Evolutionary conservation across 1,140 invertebrate genomes (phyloP), one percentile per base, ranked within the genome.

Genomic region (Trypoxylus dichotomus): DNA sequence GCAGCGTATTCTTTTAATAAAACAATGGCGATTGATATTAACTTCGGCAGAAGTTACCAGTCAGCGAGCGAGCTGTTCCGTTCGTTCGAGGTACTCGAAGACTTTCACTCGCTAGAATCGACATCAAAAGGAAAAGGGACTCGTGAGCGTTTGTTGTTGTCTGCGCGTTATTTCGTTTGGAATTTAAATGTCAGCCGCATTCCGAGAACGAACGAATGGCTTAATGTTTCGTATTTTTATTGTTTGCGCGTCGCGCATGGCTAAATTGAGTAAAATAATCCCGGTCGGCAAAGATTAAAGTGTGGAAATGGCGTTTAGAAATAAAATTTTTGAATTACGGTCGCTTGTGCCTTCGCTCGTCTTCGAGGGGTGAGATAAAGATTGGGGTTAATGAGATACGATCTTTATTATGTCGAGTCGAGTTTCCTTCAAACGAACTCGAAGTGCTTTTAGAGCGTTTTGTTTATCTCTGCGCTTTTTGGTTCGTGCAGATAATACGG

Each of bases 151-250:
- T 27, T 68, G 60, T 29, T 29, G 60, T 68, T 68, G 24, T 68
- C 24, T 27, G 60, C 10, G 13, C 47, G 47, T 68, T 68, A 68
- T 68, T 68, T 24, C 27, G 21, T 15, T 24, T 27, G 60, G 21
- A 68, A 68, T 68, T 68, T 68, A 68, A 68, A 68, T 68, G 60
- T 68, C 60, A 68, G 60, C 60, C 27, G 21, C 60, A 68, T 68
- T 68, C 60, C 60, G 21, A 3, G 21, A 58, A 37, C 10, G 47
- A 54, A 54, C 19, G 47, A 54, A 25, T 24, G 60, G 60, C 60
- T 68, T 68, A 27, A 29, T 29, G 60, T 29, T 68, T 21, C 60
- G 11, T 68, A 68, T 68, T 68, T 68, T 68, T 68, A 68, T 54
- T 68, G 21, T 68, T 68, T 27, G 27, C 60, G 60, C 60, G 60